These are phyloP conservation scores for Arothron firmamentum DNA, from an alignment of 2,113 vertebrate genomes.

Conservation along the genomic window DNA sequence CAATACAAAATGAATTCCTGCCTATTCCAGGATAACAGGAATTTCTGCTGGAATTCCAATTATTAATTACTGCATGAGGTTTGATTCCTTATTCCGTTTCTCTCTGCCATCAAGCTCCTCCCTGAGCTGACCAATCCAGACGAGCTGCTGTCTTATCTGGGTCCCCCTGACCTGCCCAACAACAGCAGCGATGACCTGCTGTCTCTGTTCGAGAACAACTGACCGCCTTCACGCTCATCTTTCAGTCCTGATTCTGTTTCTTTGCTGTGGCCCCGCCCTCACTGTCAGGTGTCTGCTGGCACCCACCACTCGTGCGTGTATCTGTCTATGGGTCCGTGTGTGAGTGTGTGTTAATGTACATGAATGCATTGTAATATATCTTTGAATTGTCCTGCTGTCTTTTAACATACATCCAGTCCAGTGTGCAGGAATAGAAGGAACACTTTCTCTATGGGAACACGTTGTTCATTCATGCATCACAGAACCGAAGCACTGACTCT, in stretches of 20 bases:
- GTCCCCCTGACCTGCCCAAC: constrained; percentile 88
- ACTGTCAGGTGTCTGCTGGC: constrained; percentile 1
- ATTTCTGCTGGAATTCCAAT: neutral
- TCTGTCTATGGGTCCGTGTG: constrained; percentile 1
- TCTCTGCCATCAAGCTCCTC: constrained; percentile 79
- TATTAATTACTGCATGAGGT: neutral
- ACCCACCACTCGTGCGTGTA: neutral
- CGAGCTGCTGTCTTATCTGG: constrained; percentile 92
- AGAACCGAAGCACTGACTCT: constrained; percentile 23
- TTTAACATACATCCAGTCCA: constrained; percentile 10
- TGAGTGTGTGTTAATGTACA: neutral
- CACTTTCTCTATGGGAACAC: constrained; percentile 1
- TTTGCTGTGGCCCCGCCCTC: constrained; percentile 10
- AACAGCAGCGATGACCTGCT: constrained; percentile 93
- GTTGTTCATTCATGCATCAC: neutral
- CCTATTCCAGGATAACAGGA: neutral
- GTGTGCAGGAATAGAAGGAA: constrained; percentile 4
- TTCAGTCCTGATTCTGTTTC: constrained; percentile 12
- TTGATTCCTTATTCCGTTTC: neutral
- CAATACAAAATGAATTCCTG: neutral
- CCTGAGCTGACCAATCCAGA: constrained; percentile 94
- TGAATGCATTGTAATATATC: constrained; percentile 15
- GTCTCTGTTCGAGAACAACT: constrained; percentile 95
- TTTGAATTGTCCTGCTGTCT: constrained; percentile 36
- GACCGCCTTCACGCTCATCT: constrained; percentile 45